These are phyloP conservation scores for Drosophila gaucha DNA, from an alignment of 2,888 invertebrate species.

Conservation along the genomic window DNA sequence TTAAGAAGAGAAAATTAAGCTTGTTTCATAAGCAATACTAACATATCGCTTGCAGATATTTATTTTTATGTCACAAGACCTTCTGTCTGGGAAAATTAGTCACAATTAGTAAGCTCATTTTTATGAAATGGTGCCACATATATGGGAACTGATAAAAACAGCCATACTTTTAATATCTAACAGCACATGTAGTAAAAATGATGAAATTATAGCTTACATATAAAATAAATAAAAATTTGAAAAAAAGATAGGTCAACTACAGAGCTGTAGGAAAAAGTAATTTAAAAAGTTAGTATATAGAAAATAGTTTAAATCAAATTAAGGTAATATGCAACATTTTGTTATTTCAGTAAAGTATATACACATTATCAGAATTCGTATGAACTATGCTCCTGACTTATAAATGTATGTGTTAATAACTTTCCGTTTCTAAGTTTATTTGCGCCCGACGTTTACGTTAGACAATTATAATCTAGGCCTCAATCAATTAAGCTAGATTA, in stretches of 20 bases:
- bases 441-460: background rate
- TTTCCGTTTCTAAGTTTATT: slow-evolving; percentile 1
- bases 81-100: slow-evolving; percentile 2
- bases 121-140: slow-evolving; percentile 19
- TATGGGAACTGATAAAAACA: slow-evolving; percentile 13
- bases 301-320: too few species aligned
- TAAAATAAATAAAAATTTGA: too few species aligned
- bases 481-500: slow-evolving; percentile 23
- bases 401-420: background rate
- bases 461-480: slow-evolving; percentile 21
- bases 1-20: too few species aligned
- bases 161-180: slow-evolving; percentile 14
- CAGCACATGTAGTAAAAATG: slow-evolving; percentile 1
- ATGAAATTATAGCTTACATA: slow-evolving; percentile 6
- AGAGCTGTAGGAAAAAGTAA: too few species aligned
- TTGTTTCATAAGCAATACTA: too few species aligned
- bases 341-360: too few species aligned
- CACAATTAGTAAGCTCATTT: slow-evolving; percentile 9
- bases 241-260: too few species aligned
- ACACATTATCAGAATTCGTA: background rate
- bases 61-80: background rate
- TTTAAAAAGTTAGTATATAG: too few species aligned
- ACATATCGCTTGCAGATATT: too few species aligned
- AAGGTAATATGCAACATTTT: too few species aligned
- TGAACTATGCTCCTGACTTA: slow-evolving; percentile 13